Evolutionary conservation across 2,888 invertebrate species (phyloP), one percentile per base, ranked within the genome.

Genomic region (Chorisops tibialis): DNA sequence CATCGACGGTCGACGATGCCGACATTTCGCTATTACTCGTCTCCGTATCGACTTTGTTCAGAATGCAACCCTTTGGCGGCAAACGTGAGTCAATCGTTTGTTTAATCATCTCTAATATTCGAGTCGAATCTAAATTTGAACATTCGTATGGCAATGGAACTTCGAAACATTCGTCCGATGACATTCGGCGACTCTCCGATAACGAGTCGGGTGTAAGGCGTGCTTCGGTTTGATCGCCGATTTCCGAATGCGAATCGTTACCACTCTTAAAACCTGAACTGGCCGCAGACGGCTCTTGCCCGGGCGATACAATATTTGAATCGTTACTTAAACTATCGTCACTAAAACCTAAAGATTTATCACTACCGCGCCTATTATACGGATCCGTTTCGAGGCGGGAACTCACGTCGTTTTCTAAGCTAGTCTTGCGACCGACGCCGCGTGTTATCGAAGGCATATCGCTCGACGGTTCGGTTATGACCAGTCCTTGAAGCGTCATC

Each of bases 401-500:
- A 63, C 70, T 22, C 59, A 68, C 69, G 35, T 85, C 85, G 1
- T 80, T 81, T 66, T 87, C 87, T 49, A 86, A 82, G 59, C 87
- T 87, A 3, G 85, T 82, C 68, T 87, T 87, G 45, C 87, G 79
- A 0, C 88, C 88, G 22, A 88, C 88, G 0, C 91, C 91, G 62
- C 88, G 84, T 0, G 89, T 91, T 62, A 92, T 91, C 0, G 91
- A 90, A 0, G 91, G 91, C 75, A 88, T 82, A 65, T 86, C 85
- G 62, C 87, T 89, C 1, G 85, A 84, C 0, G 88, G 88, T 69
- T 88, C 87, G 0, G 87, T 87, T 65, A 89, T 88, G 2, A 88
- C 83, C 66, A 89, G 87, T 21, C 69, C 77, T 70, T 78, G 77
- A 59, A 78, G 64, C 18, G 76, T 74, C 70, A 76, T 72, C 6